Evolutionary conservation across 2,888 invertebrate genomes (phyloP).

Genomic region (Drosophila koepferae): DNA sequence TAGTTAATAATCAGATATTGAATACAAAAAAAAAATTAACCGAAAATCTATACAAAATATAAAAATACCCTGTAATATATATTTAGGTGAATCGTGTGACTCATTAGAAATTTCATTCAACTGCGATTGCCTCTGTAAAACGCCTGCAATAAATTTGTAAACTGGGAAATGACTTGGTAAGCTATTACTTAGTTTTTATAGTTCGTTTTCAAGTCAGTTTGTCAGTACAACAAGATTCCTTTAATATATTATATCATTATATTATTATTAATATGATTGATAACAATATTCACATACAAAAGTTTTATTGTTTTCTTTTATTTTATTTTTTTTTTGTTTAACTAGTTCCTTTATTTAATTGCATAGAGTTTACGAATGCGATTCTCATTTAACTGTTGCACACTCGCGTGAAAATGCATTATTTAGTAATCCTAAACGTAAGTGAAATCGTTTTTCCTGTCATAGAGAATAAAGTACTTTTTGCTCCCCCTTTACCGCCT

Average conservation of each 20-base stretch:
- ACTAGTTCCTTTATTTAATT: neutral
- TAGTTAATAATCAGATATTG: neutral
- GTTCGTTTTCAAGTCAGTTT: no score
- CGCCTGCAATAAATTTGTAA: neutral
- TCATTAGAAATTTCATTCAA: no score
- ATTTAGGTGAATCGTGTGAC: no score
- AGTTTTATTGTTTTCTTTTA: neutral
- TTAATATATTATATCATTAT: no score
- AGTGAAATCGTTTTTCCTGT: constrained; percentile 49
- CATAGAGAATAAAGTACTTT: constrained; percentile 13
- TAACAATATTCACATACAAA: neutral
- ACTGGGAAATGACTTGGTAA: no score
- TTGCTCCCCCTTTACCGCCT: neutral
- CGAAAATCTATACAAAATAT: neutral
- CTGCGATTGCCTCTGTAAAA: neutral
- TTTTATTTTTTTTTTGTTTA: neutral
- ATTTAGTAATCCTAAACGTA: constrained; percentile 8
- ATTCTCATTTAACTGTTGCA: constrained; percentile 25
- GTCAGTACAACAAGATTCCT: no score
- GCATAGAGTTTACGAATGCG: neutral
- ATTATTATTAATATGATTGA: neutral
- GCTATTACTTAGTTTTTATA: no score
- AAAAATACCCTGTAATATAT: neutral
- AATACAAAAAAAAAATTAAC: no score
- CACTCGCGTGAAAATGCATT: constrained; percentile 9